phyloP scores from a whole-genome alignment of 2,113 vertebrate species.

The Callipepla californica region DNA sequence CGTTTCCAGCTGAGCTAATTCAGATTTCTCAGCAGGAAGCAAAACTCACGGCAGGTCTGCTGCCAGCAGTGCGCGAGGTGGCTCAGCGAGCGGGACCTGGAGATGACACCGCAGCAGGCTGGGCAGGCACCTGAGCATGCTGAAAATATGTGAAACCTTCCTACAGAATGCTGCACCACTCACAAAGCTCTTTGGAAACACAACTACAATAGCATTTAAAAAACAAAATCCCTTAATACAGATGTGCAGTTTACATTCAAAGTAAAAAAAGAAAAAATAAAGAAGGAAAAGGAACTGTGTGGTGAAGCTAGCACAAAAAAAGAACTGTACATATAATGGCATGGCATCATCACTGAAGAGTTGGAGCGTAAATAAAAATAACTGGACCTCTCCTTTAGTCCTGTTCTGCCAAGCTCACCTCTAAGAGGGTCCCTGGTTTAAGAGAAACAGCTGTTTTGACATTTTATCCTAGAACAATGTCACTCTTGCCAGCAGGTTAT shows the following conservation, averaged over 20 bases:
- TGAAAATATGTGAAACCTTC: neutral
- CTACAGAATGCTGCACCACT: neutral
- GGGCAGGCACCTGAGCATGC: neutral
- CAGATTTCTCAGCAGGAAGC: neutral
- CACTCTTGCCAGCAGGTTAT: neutral
- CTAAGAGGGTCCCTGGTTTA: neutral
- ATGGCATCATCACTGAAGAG: neutral
- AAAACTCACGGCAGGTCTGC: neutral
- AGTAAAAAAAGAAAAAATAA: neutral
- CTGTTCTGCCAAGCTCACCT: neutral
- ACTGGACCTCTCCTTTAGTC: neutral
- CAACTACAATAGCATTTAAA: neutral
- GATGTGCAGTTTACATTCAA: neutral
- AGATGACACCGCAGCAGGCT: accelerated
- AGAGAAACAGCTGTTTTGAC: neutral
- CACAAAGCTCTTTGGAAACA: neutral
- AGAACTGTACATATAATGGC: neutral
- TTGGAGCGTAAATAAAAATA: neutral
- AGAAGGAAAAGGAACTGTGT: neutral
- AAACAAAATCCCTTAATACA: neutral
- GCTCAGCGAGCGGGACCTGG: neutral
- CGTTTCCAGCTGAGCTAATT: neutral
- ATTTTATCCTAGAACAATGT: neutral
- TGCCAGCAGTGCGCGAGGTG: too few relatives aligned
- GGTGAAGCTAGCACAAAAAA: neutral